phyloP scores from a whole-genome alignment of 2,797 vertebrate genomes.

The Cichlasoma orientale region DNA sequence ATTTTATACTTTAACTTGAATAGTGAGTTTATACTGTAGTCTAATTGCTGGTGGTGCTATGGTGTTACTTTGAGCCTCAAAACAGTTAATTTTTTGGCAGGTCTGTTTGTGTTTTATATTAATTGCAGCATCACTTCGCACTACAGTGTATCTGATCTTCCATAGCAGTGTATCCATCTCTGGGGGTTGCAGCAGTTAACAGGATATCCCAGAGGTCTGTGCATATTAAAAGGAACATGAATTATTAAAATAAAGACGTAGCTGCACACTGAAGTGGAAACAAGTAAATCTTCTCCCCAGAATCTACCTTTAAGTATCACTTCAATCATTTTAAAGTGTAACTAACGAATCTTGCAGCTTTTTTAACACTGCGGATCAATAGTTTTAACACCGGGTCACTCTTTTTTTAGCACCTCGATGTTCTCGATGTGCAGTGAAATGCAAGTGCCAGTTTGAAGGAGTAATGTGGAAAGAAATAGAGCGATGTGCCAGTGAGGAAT shows the following conservation, averaged over 20 bases:
- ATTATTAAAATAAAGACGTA: neutral
- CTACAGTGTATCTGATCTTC: too few species aligned
- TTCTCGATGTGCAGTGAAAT: neutral
- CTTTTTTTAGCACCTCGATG: neutral
- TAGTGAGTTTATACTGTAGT: neutral
- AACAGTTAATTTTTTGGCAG: rapidly evolving
- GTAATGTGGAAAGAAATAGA: neutral
- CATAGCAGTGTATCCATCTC: neutral
- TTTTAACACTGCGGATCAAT: neutral
- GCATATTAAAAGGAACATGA: too few species aligned
- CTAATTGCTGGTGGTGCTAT: too few species aligned
- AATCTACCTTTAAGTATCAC: neutral
- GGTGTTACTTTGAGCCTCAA: neutral
- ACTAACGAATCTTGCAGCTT: too few species aligned
- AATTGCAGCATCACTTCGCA: neutral
- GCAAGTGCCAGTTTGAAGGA: neutral
- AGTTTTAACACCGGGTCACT: neutral
- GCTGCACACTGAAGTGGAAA: neutral
- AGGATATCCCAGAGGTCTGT: neutral
- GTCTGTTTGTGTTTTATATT: neutral
- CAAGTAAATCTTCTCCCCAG: rapidly evolving
- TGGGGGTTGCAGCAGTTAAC: neutral
- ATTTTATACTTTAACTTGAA: neutral
- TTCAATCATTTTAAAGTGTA: neutral
- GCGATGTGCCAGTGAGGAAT: neutral